These are phyloP conservation scores for Horisme vitalbata DNA, from an alignment of 2,888 invertebrate genomes.

Conservation along the genomic window DNA sequence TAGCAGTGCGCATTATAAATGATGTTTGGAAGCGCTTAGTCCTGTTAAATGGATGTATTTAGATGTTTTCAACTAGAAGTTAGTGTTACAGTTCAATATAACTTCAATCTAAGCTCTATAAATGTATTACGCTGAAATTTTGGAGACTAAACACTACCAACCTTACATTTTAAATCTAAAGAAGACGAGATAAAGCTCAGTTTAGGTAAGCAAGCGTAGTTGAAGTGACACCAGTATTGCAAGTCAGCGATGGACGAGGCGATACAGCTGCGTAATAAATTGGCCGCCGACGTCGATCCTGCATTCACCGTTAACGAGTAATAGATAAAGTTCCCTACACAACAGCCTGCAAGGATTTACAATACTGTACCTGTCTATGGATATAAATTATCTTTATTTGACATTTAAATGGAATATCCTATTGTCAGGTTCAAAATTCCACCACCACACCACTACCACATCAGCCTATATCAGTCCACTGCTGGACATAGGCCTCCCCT, in stretches of 20 bases:
- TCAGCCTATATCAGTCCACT: too few relatives aligned
- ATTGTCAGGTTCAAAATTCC: background rate
- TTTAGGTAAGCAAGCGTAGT: conserved; percentile 11
- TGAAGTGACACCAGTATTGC: conserved; percentile 22
- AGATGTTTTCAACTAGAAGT: too few relatives aligned
- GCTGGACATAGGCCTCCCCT: too few relatives aligned
- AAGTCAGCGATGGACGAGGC: conserved; percentile 54
- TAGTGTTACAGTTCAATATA: too few relatives aligned
- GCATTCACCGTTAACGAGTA: conserved; percentile 64
- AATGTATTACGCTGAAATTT: too few relatives aligned
- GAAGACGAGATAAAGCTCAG: conserved; percentile 10
- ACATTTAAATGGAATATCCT: conserved; percentile 2
- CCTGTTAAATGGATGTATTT: too few relatives aligned
- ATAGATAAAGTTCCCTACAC: conserved; percentile 37
- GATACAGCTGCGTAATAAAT: conserved; percentile 70
- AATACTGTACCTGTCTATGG: conserved; percentile 13
- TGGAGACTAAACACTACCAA: too few relatives aligned
- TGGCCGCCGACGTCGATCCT: conserved; percentile 59
- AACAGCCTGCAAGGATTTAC: conserved; percentile 18
- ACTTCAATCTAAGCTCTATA: too few relatives aligned
- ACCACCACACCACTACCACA: too few relatives aligned
- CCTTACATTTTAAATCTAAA: background rate
- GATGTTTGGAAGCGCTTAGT: too few relatives aligned
- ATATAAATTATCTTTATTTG: conserved; percentile 17
- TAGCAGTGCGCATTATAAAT: too few relatives aligned